Base-by-base conservation (phyloP, 2,113 vertebrate genomes). In the Albula goreensis region DNA sequence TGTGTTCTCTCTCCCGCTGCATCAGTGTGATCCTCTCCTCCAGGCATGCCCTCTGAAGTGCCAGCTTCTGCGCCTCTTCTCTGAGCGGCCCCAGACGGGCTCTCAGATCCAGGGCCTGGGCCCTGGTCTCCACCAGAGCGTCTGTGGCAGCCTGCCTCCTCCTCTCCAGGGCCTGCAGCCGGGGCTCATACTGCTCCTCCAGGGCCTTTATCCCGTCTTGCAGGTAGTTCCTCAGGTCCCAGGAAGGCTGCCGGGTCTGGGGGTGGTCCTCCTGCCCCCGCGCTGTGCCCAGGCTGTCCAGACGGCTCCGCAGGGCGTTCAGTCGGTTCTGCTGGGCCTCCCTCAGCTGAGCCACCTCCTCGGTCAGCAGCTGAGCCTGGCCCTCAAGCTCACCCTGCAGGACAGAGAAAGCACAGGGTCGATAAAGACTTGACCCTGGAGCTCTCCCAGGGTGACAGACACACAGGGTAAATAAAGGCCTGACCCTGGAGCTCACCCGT, bases 141-240 rank as follows among this genome's bases (percentile, higher is more conserved):
- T 90, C 94, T 0, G 90, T 90, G 4, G 96, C 95, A 0, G 91
- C 92, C 85, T 98, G 96, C 0, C 95, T 93, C 82, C 96, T 94
- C 89, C 97, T 97, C 70, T 97, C 89, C 88, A 98, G 93, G n/a
- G 95, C 93, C 90, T 97, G 90, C 85, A 99, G 91, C 22, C 97
- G 94, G 0, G 98, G 97, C 84, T 98, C 96, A 0, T 98, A 99
- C 89, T 96, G 96, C 50, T 97, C 94, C 88, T 99, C 96, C 86
- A 99, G 93, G 2, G 94, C 94, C 82, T 92, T 95, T n/a, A 96
- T 96, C 60, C 95, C 96, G 52, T 94, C 91, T 0, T 96, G 95
- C 91, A 98, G 91, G 49, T 97, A 96, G 86, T 95, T 96, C 93
- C 98, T 96, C 7, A 99, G 94, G 89, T 97, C 96, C 81, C 91